Evolutionary conservation across 2,888 invertebrate species (phyloP), one percentile per base, ranked within the genome.

Genomic region (Enchytraeus crypticus): DNA sequence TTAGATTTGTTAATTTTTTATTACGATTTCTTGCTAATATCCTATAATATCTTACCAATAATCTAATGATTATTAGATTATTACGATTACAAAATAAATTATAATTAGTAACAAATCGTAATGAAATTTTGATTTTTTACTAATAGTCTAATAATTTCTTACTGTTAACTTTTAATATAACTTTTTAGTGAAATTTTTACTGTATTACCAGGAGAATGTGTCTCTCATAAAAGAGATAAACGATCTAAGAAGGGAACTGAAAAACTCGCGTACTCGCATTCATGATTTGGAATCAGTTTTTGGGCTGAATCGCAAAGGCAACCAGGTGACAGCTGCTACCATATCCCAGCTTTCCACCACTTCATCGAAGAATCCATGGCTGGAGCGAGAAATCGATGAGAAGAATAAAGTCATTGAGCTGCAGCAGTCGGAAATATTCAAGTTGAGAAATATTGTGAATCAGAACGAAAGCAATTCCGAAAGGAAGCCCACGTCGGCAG

Each of bases 211-310:
- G 74, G 90, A 92, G 73, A 92, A 92, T 76, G 84, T 88, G 38
- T 80, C 84, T 0, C 81, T 92, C 3, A 81, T 91, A 34, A 82
- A 85, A 1, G 91, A 92, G 77, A 85, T 90, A 27, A 90, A 90
- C 73, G 84, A 83, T 60, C 76, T 91, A 47, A 84, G 89, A 34
- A 83, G 83, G 30, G 86, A 87, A 74, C 77, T 89, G 63, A 87
- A 86, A 74, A 78, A 83, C 0, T 84, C 86, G 18, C 82, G 86
- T 11, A 82, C 83, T n/a, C 82, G 84, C 38, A 86, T 87, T 68
- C 82, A 83, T 64, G 85, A 87, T 74, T 84, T 89, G 82, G 87
- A 88, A 74, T 85, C 86, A 32, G 75, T 76, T 3, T 71, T 79
- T 53, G 77, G 78, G 14, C 70, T 77, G 11, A 75, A 77, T 64